phyloP scores from a whole-genome alignment of 2,113 vertebrate genomes.

The Egretta garzetta region DNA sequence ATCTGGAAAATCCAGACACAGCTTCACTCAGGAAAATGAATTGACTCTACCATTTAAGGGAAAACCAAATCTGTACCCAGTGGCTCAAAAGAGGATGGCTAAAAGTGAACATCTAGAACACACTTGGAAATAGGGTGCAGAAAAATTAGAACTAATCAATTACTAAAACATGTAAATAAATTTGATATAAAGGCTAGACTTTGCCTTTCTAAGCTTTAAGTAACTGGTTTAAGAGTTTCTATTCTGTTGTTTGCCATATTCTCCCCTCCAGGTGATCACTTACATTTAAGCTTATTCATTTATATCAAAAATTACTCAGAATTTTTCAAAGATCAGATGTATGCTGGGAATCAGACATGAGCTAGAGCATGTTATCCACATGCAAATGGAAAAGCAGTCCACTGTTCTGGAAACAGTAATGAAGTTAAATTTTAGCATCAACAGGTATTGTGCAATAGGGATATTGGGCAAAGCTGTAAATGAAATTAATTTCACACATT shows the following conservation, averaged over 20 bases:
- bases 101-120: background rate
- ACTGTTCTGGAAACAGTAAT: background rate
- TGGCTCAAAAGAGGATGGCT: background rate
- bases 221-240: background rate
- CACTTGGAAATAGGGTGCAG: background rate
- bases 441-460: background rate
- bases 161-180: background rate
- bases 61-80: background rate
- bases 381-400: background rate
- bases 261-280: background rate
- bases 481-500: background rate
- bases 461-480: background rate
- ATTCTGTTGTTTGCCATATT: background rate
- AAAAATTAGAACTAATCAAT: background rate
- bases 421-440: background rate
- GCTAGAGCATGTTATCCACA: background rate
- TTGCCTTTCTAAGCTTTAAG: background rate
- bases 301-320: background rate
- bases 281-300: background rate
- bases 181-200: background rate
- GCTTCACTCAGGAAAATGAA: background rate
- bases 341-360: background rate
- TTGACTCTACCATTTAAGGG: background rate
- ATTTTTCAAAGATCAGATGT: background rate
- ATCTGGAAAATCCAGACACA: background rate